These are phyloP conservation scores for Amiota communis DNA, from an alignment of 2,888 invertebrate genomes.

Conservation along the genomic window DNA sequence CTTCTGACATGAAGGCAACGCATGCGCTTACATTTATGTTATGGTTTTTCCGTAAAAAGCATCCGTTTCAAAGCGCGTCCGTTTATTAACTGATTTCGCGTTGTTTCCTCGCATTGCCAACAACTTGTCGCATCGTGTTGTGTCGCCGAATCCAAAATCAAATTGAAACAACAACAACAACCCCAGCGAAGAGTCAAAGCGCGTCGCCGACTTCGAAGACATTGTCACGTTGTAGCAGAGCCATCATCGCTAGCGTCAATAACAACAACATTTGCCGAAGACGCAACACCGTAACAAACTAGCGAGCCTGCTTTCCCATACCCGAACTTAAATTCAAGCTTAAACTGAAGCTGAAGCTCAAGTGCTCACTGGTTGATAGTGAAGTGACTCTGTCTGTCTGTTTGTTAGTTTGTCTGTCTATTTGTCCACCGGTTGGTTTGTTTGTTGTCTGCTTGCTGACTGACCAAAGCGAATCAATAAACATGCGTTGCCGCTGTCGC, in stretches of 20 bases:
- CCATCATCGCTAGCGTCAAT: slow-evolving; percentile 30
- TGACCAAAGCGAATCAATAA: slow-evolving; percentile 64
- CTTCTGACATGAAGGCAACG: background rate
- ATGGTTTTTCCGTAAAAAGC: slow-evolving; percentile 49
- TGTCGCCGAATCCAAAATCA: slow-evolving; percentile 53
- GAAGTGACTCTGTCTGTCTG: slow-evolving; percentile 16
- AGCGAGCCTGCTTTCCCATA: slow-evolving; percentile 1
- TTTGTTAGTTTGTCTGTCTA: slow-evolving; percentile 37
- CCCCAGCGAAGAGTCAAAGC: slow-evolving; percentile 46
- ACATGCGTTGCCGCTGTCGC: slow-evolving; percentile 44
- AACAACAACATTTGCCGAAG: slow-evolving; percentile 42
- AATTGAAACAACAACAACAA: slow-evolving; percentile 63
- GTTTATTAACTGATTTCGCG: slow-evolving; percentile 71
- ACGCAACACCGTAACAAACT: slow-evolving; percentile 15
- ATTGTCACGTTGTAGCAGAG: background rate
- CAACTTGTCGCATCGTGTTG: slow-evolving; percentile 49
- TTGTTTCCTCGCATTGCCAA: slow-evolving; percentile 56
- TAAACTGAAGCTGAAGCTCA: too few relatives aligned
- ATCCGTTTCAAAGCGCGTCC: slow-evolving; percentile 70
- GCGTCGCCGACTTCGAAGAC: slow-evolving; percentile 26
- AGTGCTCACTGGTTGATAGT: too few relatives aligned
- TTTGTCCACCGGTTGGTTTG: background rate
- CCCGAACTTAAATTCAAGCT: too few relatives aligned
- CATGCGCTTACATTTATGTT: background rate
- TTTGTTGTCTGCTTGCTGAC: slow-evolving; percentile 1